Conservation (phyloP, 2,888 invertebrate species). For the Phragmatobia fuliginosa region DNA sequence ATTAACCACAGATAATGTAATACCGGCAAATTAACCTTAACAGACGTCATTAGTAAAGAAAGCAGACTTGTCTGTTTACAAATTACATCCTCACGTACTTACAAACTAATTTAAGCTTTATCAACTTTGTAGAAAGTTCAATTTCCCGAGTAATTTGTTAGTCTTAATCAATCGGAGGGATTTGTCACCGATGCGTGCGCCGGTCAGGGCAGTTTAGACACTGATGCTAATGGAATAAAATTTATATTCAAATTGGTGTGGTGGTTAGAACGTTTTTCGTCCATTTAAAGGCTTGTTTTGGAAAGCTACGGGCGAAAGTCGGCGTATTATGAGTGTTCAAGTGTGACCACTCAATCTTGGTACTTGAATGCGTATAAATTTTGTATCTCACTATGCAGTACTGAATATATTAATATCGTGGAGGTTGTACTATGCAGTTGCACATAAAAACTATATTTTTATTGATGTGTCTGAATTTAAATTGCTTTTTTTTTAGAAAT, state of each 20-base stretch:
- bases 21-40: slow-evolving; percentile 61
- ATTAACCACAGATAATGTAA: slow-evolving; percentile 65
- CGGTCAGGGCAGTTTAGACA: slow-evolving; percentile 53
- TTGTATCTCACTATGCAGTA: slow-evolving; percentile 47
- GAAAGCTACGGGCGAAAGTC: slow-evolving; percentile 85
- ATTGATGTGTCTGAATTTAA: too few species aligned
- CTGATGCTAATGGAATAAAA: slow-evolving; percentile 37
- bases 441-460: neutral
- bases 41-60: slow-evolving; percentile 71
- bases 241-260: slow-evolving; percentile 30
- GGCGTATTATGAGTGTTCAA: slow-evolving; percentile 64
- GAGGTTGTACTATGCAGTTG: slow-evolving; percentile 21
- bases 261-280: slow-evolving; percentile 60
- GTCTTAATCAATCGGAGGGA: slow-evolving; percentile 51
- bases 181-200: slow-evolving; percentile 48
- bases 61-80: slow-evolving; percentile 60
- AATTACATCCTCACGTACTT: slow-evolving; percentile 45
- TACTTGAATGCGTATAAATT: slow-evolving; percentile 60
- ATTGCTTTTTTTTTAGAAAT: neutral
- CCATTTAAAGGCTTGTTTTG: slow-evolving; percentile 69
- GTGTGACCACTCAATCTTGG: slow-evolving; percentile 70
- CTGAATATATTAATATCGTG: slow-evolving; percentile 49
- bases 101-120: slow-evolving; percentile 36
- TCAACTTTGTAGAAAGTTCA: slow-evolving; percentile 22
- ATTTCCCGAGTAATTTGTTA: slow-evolving; percentile 47